These are phyloP conservation scores for Camponotus floridanus DNA, from an alignment of 1,140 invertebrate genomes.

Conservation along the genomic window DNA sequence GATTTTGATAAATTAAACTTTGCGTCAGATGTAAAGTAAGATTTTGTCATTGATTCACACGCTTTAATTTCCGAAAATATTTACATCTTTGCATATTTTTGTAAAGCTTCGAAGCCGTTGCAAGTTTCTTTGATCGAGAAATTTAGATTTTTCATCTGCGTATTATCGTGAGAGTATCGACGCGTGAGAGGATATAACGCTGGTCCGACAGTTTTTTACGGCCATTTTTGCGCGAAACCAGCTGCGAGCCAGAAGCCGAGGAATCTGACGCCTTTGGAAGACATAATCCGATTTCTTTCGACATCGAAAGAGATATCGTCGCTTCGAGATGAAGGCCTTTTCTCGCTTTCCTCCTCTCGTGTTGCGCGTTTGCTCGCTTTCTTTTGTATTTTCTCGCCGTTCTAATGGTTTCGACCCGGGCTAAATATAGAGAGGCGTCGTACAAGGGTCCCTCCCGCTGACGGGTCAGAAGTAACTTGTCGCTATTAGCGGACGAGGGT, in stretches of 20 bases:
- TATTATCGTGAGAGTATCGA: conserved; percentile 5
- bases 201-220: not conserved
- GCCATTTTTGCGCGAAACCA: conserved; percentile 16
- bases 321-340: conserved; percentile 30
- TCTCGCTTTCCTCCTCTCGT: conserved; percentile 40
- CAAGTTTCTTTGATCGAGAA: not conserved
- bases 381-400: conserved; percentile 75
- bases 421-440: conserved; percentile 76
- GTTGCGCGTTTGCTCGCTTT: conserved; percentile 50
- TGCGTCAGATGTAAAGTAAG: not conserved
- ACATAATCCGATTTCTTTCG: conserved; percentile 51
- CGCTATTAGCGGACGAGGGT: conserved; percentile 79
- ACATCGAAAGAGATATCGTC: conserved; percentile 63
- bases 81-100: no score
- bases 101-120: not conserved
- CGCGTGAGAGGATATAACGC: not conserved
- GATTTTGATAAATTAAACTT: not conserved
- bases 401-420: conserved; percentile 72
- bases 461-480: conserved; percentile 79
- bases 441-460: conserved; percentile 70
- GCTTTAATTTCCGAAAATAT: conserved; percentile 1
- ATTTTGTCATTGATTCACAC: not conserved
- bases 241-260: conserved; percentile 69
- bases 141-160: not conserved
- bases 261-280: conserved; percentile 20